Evolutionary conservation across 2,113 vertebrate species (phyloP), one percentile per base, ranked within the genome.

Genomic region (Melanocharis versteri): DNA sequence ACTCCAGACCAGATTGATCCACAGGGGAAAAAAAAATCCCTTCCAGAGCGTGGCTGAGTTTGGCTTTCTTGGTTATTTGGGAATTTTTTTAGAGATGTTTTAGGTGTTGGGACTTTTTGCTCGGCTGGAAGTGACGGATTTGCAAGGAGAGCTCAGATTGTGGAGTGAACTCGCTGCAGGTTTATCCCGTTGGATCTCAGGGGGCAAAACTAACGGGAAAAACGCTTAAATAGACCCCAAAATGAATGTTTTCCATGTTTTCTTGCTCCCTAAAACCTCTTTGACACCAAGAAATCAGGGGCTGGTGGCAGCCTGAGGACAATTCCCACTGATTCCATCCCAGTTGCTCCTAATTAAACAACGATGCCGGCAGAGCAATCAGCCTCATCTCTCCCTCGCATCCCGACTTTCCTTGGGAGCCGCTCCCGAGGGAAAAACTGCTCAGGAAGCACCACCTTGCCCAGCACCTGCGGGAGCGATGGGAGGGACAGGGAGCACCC

Each of bases 141-240:
- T 45, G 57, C 14, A 58, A 54, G 53, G 58, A 15, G 23, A 69
- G 51, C 8, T 70, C 35, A 15, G 54, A 27, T 48, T 30, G 37
- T 11, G 31, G 68, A 33, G 47, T 2, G 2, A 50, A 86, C 8
- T 60, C 13, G 0, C 21, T 2, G 22, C 39, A 35, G 39, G 57
- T 71, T 87, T 22, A 33, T 37, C 11, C 85, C 73, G 15, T 8
- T 9, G 30, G 8, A 24, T 54, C 27, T 51, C 21, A 22, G 18
- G 8, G 44, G 37, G 40, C 1, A 40, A 27, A 62, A 26, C 14
- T 51, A 80, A 83, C 1, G 2, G 40, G 20, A 30, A 15, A 51
- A 4, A 0, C 0, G 1, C 58, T 77, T 33, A 7, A n/a, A n/a
- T 0, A 28, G 6, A 9, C 10, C 26, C 15, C 1, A 30, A 81